phyloP scores from a whole-genome alignment of 2,888 invertebrate genomes.

The Unio pictorum region DNA sequence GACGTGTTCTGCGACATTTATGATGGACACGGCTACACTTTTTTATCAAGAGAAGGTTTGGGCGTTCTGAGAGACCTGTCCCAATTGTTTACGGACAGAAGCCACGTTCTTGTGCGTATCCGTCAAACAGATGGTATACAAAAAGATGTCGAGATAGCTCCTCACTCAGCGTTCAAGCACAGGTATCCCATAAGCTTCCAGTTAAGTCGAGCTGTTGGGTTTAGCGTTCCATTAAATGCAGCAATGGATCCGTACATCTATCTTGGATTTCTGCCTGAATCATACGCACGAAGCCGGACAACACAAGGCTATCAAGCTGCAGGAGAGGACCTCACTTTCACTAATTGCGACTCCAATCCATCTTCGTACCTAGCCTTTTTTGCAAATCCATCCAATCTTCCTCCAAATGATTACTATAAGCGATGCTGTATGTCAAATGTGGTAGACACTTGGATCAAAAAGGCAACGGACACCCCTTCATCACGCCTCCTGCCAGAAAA shows the following conservation, averaged over 20 bases:
- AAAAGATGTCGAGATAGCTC: constrained; percentile 5
- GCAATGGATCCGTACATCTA: constrained; percentile 2
- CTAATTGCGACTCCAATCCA: constrained; percentile 5
- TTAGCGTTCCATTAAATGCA: neutral
- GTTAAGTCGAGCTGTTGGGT: neutral
- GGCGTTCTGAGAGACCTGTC: neutral
- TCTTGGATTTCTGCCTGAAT: constrained; percentile 1
- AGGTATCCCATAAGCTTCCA: constrained; percentile 1
- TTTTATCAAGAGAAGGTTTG: constrained; percentile 3
- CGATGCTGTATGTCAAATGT: neutral
- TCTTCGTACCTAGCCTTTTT: constrained; percentile 3
- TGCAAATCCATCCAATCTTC: neutral
- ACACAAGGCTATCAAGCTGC: constrained; percentile 5
- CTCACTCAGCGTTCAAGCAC: neutral
- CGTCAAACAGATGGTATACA: constrained; percentile 1
- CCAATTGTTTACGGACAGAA: neutral
- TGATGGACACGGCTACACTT: neutral
- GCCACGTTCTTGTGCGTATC: constrained; percentile 1
- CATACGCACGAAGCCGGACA: neutral
- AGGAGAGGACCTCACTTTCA: constrained; percentile 2
- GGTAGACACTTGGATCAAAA: constrained; percentile 2
- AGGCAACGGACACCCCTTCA: neutral
- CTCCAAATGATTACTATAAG: neutral
- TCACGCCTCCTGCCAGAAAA: neutral
- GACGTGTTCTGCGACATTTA: constrained; percentile 7